phyloP scores from a whole-genome alignment of 1,140 invertebrate species.

The Drosophila chauvacae region DNA sequence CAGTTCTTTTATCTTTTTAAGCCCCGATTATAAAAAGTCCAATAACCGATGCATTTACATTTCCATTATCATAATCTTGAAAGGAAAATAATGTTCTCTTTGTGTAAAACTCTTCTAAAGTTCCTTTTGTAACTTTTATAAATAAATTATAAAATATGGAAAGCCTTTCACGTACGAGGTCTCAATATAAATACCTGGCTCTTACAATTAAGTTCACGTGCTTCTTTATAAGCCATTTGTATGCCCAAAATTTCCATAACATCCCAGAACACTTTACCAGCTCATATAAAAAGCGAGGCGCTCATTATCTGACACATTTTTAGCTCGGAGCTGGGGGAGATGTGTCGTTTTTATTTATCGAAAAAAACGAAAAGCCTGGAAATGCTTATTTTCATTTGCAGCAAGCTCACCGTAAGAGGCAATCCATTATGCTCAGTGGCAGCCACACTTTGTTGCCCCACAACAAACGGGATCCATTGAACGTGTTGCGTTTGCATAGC shows the following conservation, averaged over 20 bases:
- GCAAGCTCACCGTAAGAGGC: constrained; percentile 13
- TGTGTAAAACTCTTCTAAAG: neutral
- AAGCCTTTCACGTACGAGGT: constrained; percentile 9
- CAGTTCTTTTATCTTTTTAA: neutral
- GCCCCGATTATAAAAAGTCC: neutral
- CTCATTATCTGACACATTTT: constrained; percentile 32
- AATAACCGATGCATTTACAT: too few species aligned
- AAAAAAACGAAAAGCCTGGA: constrained; percentile 27
- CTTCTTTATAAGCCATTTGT: constrained; percentile 26
- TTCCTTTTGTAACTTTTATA: neutral
- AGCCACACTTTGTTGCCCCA: constrained; percentile 4
- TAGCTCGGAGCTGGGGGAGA: constrained; percentile 5
- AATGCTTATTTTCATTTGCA: constrained; percentile 20
- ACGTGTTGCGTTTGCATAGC: constrained; percentile 15
- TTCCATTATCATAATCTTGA: neutral
- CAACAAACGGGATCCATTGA: constrained; percentile 41
- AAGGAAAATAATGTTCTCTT: neutral
- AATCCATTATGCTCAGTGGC: constrained; percentile 45
- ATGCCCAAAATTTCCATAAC: constrained; percentile 20
- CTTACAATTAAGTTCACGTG: constrained; percentile 24
- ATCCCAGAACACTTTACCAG: neutral
- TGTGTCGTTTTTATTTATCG: constrained; percentile 33
- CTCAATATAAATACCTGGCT: constrained; percentile 14
- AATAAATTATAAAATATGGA: constrained; percentile 17
- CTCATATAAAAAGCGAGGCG: constrained; percentile 3